Base-by-base conservation (phyloP, 2,888 invertebrate species). In the Strigamia maritima region DNA sequence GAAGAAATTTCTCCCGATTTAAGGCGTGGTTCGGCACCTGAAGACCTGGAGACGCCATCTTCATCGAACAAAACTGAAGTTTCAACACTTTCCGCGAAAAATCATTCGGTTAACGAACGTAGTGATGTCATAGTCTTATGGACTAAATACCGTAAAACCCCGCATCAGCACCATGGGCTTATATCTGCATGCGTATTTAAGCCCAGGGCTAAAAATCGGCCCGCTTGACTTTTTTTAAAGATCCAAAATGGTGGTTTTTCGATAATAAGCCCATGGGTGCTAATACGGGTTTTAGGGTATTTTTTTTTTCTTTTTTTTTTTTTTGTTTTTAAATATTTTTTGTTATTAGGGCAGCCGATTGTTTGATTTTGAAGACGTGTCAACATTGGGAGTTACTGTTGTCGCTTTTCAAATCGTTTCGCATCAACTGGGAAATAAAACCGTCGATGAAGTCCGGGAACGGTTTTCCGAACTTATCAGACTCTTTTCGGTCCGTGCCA, bases 41-140 rank as follows among this genome's bases (percentile, higher is more conserved):
- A 7, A n/a, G n/a, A n/a, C n/a, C n/a, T n/a, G n/a, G n/a, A n/a
- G n/a, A n/a, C n/a, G n/a, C 35, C 6, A 35, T 35, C 35, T 35
- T 14, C 44, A 16, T 3, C 14, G 7, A 16, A 44, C 16, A 44
- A n/a, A 16, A 44, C 3, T 7, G 75, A 35, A 10, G 6, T 6
- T 22, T 19, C 22, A 14, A 38, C 44, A 24, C 26, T 79, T 22
- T 76, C 79, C 8, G 79, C 79, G 4, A 76, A 79, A 60, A 79
- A 79, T 74, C 79, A 79, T 54, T 76, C 76, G 28, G 60, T 79
- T 1, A 76, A 79, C 28, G 79, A 79, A 31, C 40, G 31, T 16
- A 76, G 79, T 1, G 76, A 79, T 14, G 79, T 79, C 2, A 60
- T 79, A 8, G 79, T 79, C 4, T 70, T 79, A 38, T 79, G 79